Evolutionary conservation across 2,113 vertebrate genomes (phyloP).

Genomic region (Phrynocephalus versicolor): DNA sequence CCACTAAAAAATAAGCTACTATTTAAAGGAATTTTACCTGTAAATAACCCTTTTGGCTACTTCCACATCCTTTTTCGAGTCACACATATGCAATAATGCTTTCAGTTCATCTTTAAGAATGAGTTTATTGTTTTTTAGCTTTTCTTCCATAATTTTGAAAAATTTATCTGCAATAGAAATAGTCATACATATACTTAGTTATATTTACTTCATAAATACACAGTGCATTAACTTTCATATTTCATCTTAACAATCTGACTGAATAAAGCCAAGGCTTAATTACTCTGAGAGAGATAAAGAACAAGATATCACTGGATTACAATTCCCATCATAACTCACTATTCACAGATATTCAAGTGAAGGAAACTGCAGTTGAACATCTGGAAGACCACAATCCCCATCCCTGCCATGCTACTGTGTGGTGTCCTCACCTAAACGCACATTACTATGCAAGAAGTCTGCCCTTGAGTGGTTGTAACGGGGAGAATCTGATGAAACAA

Average conservation of each 20-base stretch:
- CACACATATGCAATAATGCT: conserved; percentile 85
- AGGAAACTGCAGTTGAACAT: no score
- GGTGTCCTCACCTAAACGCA: no score
- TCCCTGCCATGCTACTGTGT: background rate
- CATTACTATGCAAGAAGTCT: background rate
- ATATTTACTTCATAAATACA: background rate
- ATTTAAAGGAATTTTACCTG: conserved; percentile 74
- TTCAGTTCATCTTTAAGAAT: conserved; percentile 85
- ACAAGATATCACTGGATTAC: background rate
- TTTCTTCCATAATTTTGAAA: conserved; percentile 79
- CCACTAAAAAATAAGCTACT: background rate
- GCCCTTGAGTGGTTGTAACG: background rate
- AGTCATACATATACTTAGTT: background rate
- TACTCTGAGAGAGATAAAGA: background rate
- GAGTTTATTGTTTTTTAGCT: conserved; percentile 78
- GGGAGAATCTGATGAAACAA: background rate
- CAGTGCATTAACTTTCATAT: background rate
- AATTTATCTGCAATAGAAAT: conserved; percentile 79
- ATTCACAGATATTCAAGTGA: background rate
- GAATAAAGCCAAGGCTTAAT: background rate
- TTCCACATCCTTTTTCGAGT: conserved; percentile 80
- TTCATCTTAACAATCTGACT: no score
- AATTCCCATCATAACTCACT: background rate
- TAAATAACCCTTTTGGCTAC: conserved; percentile 83
- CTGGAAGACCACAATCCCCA: background rate